Evolutionary conservation across 2,888 invertebrate genomes (phyloP).

Genomic region (Polymixis flavicincta): DNA sequence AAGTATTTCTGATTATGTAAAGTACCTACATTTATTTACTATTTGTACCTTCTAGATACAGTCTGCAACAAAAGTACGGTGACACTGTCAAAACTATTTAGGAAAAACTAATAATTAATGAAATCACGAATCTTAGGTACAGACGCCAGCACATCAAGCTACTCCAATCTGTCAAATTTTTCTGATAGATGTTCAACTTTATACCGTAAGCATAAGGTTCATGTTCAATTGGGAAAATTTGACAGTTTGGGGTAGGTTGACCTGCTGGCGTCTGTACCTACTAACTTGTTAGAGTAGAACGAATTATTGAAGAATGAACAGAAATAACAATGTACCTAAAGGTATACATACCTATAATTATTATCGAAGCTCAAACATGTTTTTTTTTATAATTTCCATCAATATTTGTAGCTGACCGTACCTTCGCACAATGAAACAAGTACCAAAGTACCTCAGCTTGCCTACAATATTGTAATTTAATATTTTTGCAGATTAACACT

Average conservation of each 20-base stretch:
- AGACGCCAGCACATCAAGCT: too few relatives aligned
- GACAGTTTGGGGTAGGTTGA: too few relatives aligned
- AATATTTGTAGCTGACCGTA: background rate
- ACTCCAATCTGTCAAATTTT: too few relatives aligned
- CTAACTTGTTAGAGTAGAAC: background rate
- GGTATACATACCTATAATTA: background rate
- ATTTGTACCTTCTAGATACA: slow-evolving; percentile 10
- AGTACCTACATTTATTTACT: background rate
- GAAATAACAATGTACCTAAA: background rate
- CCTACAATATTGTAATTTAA: background rate
- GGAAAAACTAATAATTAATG: background rate
- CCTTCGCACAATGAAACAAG: background rate
- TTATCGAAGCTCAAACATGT: background rate
- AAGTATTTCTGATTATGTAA: background rate
- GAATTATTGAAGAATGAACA: background rate
- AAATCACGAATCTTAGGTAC: background rate
- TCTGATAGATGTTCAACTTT: too few relatives aligned
- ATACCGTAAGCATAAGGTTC: too few relatives aligned
- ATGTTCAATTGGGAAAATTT: too few relatives aligned
- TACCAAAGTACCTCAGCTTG: background rate
- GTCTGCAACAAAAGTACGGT: slow-evolving; percentile 17
- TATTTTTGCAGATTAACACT: slow-evolving; percentile 75
- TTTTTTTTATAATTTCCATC: too few relatives aligned
- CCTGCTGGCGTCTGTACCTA: too few relatives aligned
- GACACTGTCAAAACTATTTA: background rate